phyloP scores from a whole-genome alignment of 2,113 vertebrate species.

The Corydoras maculifer region DNA sequence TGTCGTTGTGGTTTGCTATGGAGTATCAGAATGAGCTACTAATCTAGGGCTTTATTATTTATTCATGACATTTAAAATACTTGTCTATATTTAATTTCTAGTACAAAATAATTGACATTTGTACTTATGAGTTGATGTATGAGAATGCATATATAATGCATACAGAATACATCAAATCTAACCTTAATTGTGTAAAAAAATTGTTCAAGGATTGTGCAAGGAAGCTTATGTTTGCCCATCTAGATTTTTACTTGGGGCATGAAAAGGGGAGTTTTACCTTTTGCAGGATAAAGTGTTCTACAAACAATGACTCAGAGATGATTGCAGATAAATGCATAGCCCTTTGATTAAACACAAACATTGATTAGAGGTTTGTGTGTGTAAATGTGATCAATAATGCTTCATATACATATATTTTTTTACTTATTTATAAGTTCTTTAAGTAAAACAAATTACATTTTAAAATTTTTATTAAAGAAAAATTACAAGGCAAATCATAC shows the following conservation, averaged over 20 bases:
- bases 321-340: slow-evolving; percentile 8
- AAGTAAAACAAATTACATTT: too few relatives aligned
- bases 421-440: too few relatives aligned
- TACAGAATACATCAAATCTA: too few relatives aligned
- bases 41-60: too few relatives aligned
- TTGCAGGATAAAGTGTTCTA: neutral
- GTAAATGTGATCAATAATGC: neutral
- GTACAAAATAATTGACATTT: too few relatives aligned
- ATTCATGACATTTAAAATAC: too few relatives aligned
- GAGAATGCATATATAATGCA: too few relatives aligned
- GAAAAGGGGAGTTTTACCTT: neutral
- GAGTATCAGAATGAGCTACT: too few relatives aligned
- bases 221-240: neutral
- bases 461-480: neutral
- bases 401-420: neutral
- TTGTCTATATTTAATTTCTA: too few relatives aligned
- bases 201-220: slow-evolving; percentile 1
- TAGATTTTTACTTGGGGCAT: slow-evolving; percentile 1
- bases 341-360: neutral
- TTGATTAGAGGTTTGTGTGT: neutral
- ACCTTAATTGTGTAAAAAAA: too few relatives aligned
- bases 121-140: too few relatives aligned
- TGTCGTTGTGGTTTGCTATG: too few relatives aligned
- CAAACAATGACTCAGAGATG: slow-evolving; percentile 11
- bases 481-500: slow-evolving; percentile 28